Conservation (phyloP, 2,113 vertebrate species). For the Urocitellus parryii region DNA sequence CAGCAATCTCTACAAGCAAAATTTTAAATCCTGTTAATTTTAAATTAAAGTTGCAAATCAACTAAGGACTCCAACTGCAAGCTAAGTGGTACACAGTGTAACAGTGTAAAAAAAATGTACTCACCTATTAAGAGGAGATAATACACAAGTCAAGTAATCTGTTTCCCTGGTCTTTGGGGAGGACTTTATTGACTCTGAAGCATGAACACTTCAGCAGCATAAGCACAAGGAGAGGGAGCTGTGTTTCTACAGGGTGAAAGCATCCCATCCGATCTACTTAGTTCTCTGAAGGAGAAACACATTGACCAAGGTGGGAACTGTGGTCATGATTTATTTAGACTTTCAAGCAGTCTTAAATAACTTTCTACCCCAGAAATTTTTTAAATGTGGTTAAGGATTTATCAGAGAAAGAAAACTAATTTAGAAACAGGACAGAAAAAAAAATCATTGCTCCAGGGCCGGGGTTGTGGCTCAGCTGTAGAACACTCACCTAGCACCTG, state of each 20-base stretch:
- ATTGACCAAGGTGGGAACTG: conserved; percentile 5
- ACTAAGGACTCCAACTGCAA: conserved; percentile 10
- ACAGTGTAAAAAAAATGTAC: not conserved
- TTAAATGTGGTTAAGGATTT: conserved; percentile 46
- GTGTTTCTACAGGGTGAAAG: conserved; percentile 9
- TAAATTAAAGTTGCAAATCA: not conserved
- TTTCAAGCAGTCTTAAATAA: conserved; percentile 38
- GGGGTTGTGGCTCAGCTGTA: too few relatives aligned
- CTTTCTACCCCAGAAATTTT: not conserved
- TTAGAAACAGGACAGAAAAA: conserved; percentile 7
- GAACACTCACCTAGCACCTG: too few relatives aligned
- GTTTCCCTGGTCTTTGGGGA: not conserved
- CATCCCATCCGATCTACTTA: conserved; percentile 4
- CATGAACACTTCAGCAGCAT: not conserved
- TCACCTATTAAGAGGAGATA: not conserved
- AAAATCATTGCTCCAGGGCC: not conserved
- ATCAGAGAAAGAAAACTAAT: not conserved
- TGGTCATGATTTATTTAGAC: conserved; percentile 56
- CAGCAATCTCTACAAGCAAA: conserved; percentile 3
- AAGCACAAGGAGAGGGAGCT: not conserved
- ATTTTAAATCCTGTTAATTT: not conserved
- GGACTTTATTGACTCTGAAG: not conserved
- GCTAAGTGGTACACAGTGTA: not conserved
- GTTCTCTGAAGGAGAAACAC: conserved; percentile 40
- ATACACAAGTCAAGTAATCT: not conserved